Conservation (phyloP, 2,113 vertebrate genomes). For the Trogon melanurus region DNA sequence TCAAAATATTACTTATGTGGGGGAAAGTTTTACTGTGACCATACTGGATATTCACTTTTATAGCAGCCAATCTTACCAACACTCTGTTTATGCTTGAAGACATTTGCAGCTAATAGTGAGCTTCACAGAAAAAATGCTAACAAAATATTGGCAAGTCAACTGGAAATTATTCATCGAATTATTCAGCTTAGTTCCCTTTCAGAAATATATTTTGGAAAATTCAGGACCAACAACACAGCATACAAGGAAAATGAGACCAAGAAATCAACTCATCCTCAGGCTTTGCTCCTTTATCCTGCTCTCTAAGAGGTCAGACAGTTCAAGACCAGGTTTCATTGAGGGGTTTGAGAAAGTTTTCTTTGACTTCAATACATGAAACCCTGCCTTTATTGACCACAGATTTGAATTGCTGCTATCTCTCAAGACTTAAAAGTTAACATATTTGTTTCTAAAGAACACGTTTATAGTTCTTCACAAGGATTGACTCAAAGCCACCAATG, state of each 20-base stretch:
- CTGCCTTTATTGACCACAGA: neutral
- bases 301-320: neutral
- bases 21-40: neutral
- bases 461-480: neutral
- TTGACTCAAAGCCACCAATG: neutral
- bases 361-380: neutral
- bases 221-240: neutral
- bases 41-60: neutral
- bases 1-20: neutral
- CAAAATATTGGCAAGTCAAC: neutral
- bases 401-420: neutral
- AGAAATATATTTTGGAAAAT: neutral
- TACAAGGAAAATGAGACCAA: neutral
- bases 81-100: neutral
- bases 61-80: neutral
- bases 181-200: neutral
- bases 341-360: neutral
- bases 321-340: neutral
- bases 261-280: neutral
- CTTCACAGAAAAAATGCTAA: neutral
- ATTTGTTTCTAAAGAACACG: neutral
- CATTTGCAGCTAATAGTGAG: neutral
- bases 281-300: neutral
- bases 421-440: neutral
- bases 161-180: neutral